Base-by-base conservation (phyloP, 2,888 invertebrate species). In the Resseliella maxima region DNA sequence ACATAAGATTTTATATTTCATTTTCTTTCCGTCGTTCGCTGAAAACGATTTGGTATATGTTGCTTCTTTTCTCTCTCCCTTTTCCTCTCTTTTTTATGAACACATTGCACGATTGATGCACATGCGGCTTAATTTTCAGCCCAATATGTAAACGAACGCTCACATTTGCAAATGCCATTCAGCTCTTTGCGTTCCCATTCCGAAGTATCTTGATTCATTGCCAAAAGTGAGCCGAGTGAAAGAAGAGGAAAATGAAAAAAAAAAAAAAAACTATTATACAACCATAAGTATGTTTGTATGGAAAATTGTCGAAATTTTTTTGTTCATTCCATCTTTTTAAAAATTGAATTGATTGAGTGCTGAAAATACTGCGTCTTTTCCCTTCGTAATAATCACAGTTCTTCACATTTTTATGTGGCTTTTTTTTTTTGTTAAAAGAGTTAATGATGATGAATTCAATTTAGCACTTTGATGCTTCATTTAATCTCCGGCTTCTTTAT, bases 381-480 rank as follows among this genome's bases (percentile, higher is more conserved):
- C n/a, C n/a, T n/a, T n/a, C n/a, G n/a, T n/a, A n/a, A n/a, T n/a
- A n/a, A n/a, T n/a, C n/a, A n/a, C n/a, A n/a, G n/a, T n/a, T n/a
- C n/a, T n/a, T n/a, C n/a, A n/a, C n/a, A n/a, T n/a, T n/a, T n/a
- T n/a, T n/a, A n/a, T n/a, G n/a, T n/a, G n/a, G n/a, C n/a, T n/a
- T n/a, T n/a, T n/a, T n/a, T n/a, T n/a, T n/a, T n/a, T n/a, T n/a
- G n/a, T n/a, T n/a, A 15, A 27, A 31, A 72, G n/a, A n/a, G 72
- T 35, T 72, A 72, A 72, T 72, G 35, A 31, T 72, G 72, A 72
- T 72, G 27, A 72, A 72, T 35, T 72, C 72, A 72, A 72, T 72
- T 72, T 72, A 31, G 72, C 72, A 27, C 72, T 72, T 72, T 72
- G 31, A 72, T 72, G 35, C 72, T 72, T 72, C 72, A 72, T 72